Percentiles rank a stretch among this genome's conserved stretches.
These are phyloP conservation scores for Prostheceraeus crozeri DNA, from an alignment of 2,888 invertebrate genomes.

Conservation along the genomic window DNA sequence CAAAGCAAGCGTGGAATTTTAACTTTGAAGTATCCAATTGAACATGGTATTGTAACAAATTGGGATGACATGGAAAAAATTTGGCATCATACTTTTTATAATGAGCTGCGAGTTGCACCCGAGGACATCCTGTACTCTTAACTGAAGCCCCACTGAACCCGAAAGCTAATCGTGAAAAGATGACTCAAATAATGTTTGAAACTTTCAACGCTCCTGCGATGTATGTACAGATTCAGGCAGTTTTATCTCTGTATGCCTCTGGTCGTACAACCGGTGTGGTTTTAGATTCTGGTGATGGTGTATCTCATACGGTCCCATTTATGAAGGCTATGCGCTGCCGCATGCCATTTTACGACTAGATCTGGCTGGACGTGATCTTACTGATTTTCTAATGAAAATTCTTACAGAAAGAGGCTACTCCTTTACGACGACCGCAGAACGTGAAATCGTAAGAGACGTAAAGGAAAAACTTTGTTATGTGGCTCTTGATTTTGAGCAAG, in stretches of 20 bases:
- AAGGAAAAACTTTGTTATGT: conserved; percentile 46
- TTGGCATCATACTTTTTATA: conserved; percentile 59
- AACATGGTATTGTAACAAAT: conserved; percentile 61
- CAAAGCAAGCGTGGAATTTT: conserved; percentile 68
- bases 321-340: conserved; percentile 65
- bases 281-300: conserved; percentile 82
- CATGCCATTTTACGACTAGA: conserved; percentile 60
- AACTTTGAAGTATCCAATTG: conserved; percentile 61
- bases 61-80: conserved; percentile 60
- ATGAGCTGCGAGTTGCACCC: conserved; percentile 60
- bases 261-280: conserved; percentile 87
- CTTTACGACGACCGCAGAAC: conserved; percentile 40
- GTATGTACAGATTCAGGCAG: conserved; percentile 85
- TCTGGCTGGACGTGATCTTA: conserved; percentile 60
- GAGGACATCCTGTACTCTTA: conserved; percentile 74
- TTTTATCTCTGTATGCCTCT: conserved; percentile 79
- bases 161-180: conserved; percentile 86
- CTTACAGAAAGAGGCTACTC: conserved; percentile 53
- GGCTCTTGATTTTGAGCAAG: conserved; percentile 54
- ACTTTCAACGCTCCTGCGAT: conserved; percentile 70
- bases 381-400: conserved; percentile 62
- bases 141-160: conserved; percentile 85
- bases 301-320: conserved; percentile 83
- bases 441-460: conserved; percentile 69
- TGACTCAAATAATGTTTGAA: conserved; percentile 64